A percentile compares a stretch with the other conserved stretches of the same genome.
phyloP scores from a whole-genome alignment of 2,888 invertebrate genomes.

The Rhimphoctona megacephalus region DNA sequence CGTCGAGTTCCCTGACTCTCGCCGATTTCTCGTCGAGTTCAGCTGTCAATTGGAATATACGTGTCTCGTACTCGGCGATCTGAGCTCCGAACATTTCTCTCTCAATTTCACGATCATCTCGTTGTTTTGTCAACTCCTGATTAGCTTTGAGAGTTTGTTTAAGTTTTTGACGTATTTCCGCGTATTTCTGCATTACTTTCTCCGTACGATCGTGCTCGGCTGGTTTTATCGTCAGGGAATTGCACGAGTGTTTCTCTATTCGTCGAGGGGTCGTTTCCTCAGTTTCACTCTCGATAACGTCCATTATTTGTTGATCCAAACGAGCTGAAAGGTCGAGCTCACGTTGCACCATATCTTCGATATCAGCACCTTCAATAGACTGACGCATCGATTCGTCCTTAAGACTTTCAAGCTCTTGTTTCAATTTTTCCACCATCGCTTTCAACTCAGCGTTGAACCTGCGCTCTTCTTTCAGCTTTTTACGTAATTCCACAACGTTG shows the following conservation, averaged over 20 bases:
- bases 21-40: constrained; percentile 80
- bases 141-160: constrained; percentile 77
- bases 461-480: constrained; percentile 86
- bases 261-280: constrained; percentile 72
- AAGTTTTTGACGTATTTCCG: constrained; percentile 71
- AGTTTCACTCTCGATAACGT: constrained; percentile 86
- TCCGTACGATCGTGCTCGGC: constrained; percentile 72
- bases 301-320: constrained; percentile 87
- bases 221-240: constrained; percentile 71
- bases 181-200: constrained; percentile 73
- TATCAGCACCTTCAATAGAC: constrained; percentile 77
- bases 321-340: constrained; percentile 88
- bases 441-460: constrained; percentile 84
- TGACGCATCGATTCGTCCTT: constrained; percentile 72
- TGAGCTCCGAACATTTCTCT: constrained; percentile 80
- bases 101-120: constrained; percentile 80
- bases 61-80: constrained; percentile 80
- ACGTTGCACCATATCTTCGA: constrained; percentile 85
- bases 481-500: constrained; percentile 87
- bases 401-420: constrained; percentile 75
- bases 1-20: constrained; percentile 76
- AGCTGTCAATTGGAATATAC: constrained; percentile 80
- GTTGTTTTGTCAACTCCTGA: constrained; percentile 78
- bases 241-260: constrained; percentile 70
- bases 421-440: constrained; percentile 81